Evolutionary conservation across 2,797 vertebrate genomes (phyloP), one percentile per base, ranked within the genome.

Genomic region (Craterocephalus amniculus): DNA sequence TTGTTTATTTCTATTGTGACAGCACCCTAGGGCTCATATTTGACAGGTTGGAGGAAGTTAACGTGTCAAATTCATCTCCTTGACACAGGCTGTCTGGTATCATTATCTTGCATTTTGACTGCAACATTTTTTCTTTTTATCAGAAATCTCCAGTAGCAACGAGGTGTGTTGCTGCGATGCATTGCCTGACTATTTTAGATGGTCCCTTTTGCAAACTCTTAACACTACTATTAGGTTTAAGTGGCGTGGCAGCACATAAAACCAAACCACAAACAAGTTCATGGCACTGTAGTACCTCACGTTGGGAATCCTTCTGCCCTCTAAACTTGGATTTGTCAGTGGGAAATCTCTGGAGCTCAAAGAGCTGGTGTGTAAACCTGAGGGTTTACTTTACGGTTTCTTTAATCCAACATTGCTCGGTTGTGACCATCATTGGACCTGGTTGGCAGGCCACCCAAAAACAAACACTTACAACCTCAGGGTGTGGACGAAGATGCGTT

Each of bases 1-100:
- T 86, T 80, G 81, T 92, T 87, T 73, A 80, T 81, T 84, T 67
- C 54, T 70, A 76, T 78, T 90, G 84, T 91, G 83, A 86, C 79
- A 81, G 74, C 77, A 73, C 80, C 88, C 70, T 13, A 36, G 74
- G 83, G 86, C 82, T 78, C 70, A 77, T 74, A 81, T 83, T 87
- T 83, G 76, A 79, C 80, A 78, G 79, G 79, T 77, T 85, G 79
- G 76, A 88, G 87, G 84, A 92, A 87, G 58, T 18, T 12, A 54
- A 26, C 31, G 24, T 52, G 83, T 90, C 74, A 43, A 70, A 83
- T 88, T 87, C 65, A 84, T 67, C 79, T 66, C 57, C 52, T 52
- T 80, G 65, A 70, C 74, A 82, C 63, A 57, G 62, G 43, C 70
- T 82, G 72, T 68, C 63, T 62, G 24, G 62, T 67, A 79, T 76